Evolutionary conservation across 2,888 invertebrate genomes (phyloP).

Genomic region (Drosophila falleni): DNA sequence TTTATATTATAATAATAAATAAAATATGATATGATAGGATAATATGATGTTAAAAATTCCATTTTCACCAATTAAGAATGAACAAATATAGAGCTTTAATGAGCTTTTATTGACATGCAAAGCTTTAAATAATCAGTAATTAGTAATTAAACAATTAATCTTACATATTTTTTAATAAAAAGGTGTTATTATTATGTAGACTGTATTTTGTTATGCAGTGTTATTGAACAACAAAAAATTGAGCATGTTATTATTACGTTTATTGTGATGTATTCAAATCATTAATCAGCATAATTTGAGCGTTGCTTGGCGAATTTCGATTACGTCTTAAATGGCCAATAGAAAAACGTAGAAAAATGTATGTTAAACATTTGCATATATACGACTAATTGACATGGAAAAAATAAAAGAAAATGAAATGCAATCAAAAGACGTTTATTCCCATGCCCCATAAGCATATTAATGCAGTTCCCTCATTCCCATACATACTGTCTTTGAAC

Average conservation of each 20-base stretch:
- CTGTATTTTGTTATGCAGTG: constrained; percentile 3
- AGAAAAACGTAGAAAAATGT: not conserved
- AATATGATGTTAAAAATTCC: too few species aligned
- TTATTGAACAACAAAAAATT: constrained; percentile 1
- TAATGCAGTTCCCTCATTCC: constrained; percentile 9
- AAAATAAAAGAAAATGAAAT: not conserved
- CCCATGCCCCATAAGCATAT: constrained; percentile 16
- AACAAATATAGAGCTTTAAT: not conserved
- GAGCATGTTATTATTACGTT: constrained; percentile 20
- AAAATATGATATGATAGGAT: too few species aligned
- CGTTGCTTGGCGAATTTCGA: constrained; percentile 17
- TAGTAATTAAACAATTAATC: too few species aligned
- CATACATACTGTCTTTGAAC: constrained; percentile 14
- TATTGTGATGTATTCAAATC: constrained; percentile 15
- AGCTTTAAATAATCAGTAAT: too few species aligned
- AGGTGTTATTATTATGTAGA: not conserved
- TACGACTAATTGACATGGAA: constrained; percentile 36
- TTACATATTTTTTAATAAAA: not conserved
- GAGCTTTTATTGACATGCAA: not conserved
- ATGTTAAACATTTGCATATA: constrained; percentile 28
- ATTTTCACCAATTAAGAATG: too few species aligned
- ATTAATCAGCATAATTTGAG: constrained; percentile 37
- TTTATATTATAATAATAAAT: not conserved
- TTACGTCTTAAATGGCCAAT: constrained; percentile 23
- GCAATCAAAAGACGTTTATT: constrained; percentile 26